phyloP scores from a whole-genome alignment of 2,888 invertebrate species.

The Ectobius pallidus region DNA sequence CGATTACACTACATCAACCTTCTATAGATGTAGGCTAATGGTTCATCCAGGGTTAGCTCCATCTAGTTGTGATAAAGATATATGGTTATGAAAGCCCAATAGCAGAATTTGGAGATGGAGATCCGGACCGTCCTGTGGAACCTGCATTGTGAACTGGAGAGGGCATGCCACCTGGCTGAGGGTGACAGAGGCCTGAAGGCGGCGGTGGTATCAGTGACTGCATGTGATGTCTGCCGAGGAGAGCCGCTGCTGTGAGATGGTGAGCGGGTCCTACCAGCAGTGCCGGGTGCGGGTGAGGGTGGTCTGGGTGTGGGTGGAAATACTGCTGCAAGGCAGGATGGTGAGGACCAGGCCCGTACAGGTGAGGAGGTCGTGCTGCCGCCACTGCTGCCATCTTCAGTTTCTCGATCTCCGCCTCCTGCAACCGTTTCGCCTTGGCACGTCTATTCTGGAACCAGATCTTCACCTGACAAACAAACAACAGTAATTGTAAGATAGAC shows the following conservation, averaged over 20 bases:
- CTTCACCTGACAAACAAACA: constrained; percentile 76
- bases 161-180: not conserved
- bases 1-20: no score
- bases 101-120: constrained; percentile 3
- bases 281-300: constrained; percentile 14
- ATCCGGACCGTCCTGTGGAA: not conserved
- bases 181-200: constrained; percentile 12
- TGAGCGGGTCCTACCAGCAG: constrained; percentile 12
- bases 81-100: constrained; percentile 26
- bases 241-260: constrained; percentile 20
- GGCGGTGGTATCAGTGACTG: not conserved
- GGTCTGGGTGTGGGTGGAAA: constrained; percentile 53
- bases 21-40: no score
- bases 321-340: constrained; percentile 36
- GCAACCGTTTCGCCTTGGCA: constrained; percentile 95
- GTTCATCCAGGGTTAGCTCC: no score
- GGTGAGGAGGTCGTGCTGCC: constrained; percentile 59
- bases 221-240: constrained; percentile 30
- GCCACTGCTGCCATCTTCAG: constrained; percentile 74
- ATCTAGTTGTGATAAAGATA: no score
- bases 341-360: constrained; percentile 48
- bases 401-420: constrained; percentile 95
- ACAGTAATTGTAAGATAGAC: no score
- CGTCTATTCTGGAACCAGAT: constrained; percentile 93
- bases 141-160: not conserved